phyloP scores from a whole-genome alignment of 1,140 invertebrate genomes.

The Nomia melanderi region DNA sequence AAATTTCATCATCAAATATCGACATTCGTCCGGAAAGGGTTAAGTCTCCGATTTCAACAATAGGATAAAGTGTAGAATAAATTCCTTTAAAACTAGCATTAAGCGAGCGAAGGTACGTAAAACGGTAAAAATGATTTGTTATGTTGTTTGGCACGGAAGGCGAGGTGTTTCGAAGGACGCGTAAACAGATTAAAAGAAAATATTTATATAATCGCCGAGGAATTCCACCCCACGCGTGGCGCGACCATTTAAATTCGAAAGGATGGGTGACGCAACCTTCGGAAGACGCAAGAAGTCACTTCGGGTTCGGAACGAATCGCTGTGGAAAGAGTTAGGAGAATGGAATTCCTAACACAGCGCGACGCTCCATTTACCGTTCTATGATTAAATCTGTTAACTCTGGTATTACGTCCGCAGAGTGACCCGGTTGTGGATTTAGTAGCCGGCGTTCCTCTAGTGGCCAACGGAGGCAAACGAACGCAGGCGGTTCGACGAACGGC shows the following conservation, averaged over 20 bases:
- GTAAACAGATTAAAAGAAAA: neutral
- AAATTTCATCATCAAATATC: too few species aligned
- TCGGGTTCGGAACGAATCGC: constrained; percentile 1
- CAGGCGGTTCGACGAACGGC: constrained; percentile 1
- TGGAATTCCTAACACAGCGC: constrained; percentile 29
- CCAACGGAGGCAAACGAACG: neutral
- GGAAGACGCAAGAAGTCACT: neutral
- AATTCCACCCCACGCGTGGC: neutral
- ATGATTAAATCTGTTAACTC: constrained; percentile 50
- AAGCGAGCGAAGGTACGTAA: too few species aligned
- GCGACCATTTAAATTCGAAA: neutral
- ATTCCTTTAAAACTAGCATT: too few species aligned
- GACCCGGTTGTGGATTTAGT: constrained; percentile 48
- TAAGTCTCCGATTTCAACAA: too few species aligned
- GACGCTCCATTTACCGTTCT: constrained; percentile 51
- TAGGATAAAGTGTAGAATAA: too few species aligned
- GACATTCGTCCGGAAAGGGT: too few species aligned
- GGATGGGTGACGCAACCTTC: neutral
- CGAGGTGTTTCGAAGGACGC: too few species aligned
- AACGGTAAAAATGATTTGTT: too few species aligned
- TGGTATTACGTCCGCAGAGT: constrained; percentile 34
- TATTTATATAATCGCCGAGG: neutral
- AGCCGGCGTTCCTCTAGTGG: constrained; percentile 6
- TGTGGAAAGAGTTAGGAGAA: constrained; percentile 13
- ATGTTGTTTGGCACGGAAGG: too few species aligned